Evolutionary conservation across 2,888 invertebrate genomes (phyloP), one percentile per base, ranked within the genome.

Genomic region (Pteria penguin): DNA sequence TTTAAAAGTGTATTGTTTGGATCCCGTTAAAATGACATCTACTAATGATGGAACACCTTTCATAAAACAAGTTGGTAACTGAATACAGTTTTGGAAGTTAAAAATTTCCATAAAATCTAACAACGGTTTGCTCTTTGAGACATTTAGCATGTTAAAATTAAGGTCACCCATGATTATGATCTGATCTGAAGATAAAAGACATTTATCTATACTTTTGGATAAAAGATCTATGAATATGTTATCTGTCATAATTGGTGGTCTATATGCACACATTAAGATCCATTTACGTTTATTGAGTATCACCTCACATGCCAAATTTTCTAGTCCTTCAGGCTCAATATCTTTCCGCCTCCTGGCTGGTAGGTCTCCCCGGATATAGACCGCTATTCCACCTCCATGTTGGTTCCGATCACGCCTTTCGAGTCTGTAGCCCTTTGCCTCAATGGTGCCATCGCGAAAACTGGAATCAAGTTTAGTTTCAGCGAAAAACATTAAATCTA

Each of bases 131-230:
- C 45, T 14, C 14, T 36, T 36, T 14, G 5, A 5, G 5, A 11
- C 8, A 11, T 36, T 36, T 4, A 45, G 27, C 22, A 65, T 18
- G 26, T 65, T 26, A 65, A 27, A 65, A 24, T 65, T 65, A 27
- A 65, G 26, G 26, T 65, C 65, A 22, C 65, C 65, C 14, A 65
- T 14, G n/a, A 65, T 24, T 36, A 65, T n/a, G n/a, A n/a, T n/a
- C n/a, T n/a, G n/a, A n/a, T n/a, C n/a, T n/a, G 14, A 36, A 36
- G 45, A 5, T 11, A 11, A 14, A 14, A 11, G 8, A 36, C 14
- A 36, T 36, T 36, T 36, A 36, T 36, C 45, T 11, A 11, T 11
- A 36, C 8, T 36, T 5, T 11, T 14, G 5, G 45, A 36, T 14
- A 36, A 36, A 36, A 14, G 27, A 36, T 45, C 24, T 33, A 45